These are phyloP conservation scores for Rotaria magnacalcarata DNA, from an alignment of 2,888 invertebrate genomes.

Conservation along the genomic window DNA sequence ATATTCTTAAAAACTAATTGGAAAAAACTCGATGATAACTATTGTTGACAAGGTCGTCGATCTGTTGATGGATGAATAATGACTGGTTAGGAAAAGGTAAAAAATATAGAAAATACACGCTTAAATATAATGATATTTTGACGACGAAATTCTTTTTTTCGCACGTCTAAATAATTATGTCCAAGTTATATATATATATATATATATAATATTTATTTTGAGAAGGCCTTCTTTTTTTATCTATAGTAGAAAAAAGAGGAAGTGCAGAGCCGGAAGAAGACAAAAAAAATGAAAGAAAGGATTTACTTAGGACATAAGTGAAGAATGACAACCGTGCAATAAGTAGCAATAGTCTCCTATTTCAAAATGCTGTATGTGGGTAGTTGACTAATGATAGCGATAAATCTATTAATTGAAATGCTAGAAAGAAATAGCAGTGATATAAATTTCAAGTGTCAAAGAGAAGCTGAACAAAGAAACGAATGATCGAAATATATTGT, in stretches of 20 bases:
- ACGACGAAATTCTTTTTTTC: not conserved
- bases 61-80: not conserved
- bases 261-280: not conserved
- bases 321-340: not conserved
- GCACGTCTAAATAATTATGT: not conserved
- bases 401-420: slow-evolving; percentile 10
- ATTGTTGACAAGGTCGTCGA: not conserved
- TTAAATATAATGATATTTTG: not conserved
- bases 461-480: not conserved
- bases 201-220: not conserved
- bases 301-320: not conserved
- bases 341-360: not conserved
- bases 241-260: not conserved
- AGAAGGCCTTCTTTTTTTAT: not conserved
- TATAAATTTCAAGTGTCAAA: not conserved
- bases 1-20: not conserved
- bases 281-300: not conserved
- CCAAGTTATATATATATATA: not conserved
- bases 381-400: not conserved
- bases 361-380: not conserved
- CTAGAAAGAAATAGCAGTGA: not conserved
- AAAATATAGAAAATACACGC: not conserved
- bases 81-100: not conserved
- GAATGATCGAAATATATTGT: not conserved
- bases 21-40: not conserved